Evolutionary conservation across 2,113 vertebrate species (phyloP), one percentile per base, ranked within the genome.

Genomic region (Glareola pratincola): DNA sequence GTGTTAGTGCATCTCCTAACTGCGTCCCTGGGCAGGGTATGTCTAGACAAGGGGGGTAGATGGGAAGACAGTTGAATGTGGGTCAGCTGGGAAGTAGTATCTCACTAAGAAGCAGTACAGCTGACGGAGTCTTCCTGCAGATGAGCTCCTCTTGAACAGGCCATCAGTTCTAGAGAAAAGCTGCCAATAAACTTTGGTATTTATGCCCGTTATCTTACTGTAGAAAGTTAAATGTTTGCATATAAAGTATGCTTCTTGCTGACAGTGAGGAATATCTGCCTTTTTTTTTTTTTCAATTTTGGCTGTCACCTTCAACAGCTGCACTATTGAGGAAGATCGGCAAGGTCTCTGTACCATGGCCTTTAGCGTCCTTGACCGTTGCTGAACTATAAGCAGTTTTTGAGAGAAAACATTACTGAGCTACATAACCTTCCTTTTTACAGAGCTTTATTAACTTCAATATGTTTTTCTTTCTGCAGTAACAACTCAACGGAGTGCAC

Each of bases 401-500:
- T 8, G 22, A 18, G 56, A 80, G 53, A 51, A 73, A 87, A 20
- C 4, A 1, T 6, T 14, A 3, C 8, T 45, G 5, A 84, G 26
- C 6, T 9, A 4, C 5, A 2, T 11, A 24, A 47, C 14, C 13
- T 64, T 26, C 12, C 18, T n/a, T n/a, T 60, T 39, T 2, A 2
- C 51, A 62, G 50, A 68, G 51, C 16, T 59, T 71, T 63, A 4
- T 50, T 91, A 72, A 88, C 74, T 67, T 56, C 26, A 16, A 0
- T 22, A 15, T 83, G 21, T 5, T 69, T 76, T 64, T 81, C 57
- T 59, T 94, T 67, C 93, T 74, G 80, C 96, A 99, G 98, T 90
- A 98, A 98, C 68, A 98, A 98, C 72, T 97, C 98, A 2, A 23
- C 69, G 11, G 96, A 96, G 12, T 94, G 95, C 26, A 94, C 97